phyloP scores from a whole-genome alignment of 2,888 invertebrate species.

The Leptothorax acervorum region DNA sequence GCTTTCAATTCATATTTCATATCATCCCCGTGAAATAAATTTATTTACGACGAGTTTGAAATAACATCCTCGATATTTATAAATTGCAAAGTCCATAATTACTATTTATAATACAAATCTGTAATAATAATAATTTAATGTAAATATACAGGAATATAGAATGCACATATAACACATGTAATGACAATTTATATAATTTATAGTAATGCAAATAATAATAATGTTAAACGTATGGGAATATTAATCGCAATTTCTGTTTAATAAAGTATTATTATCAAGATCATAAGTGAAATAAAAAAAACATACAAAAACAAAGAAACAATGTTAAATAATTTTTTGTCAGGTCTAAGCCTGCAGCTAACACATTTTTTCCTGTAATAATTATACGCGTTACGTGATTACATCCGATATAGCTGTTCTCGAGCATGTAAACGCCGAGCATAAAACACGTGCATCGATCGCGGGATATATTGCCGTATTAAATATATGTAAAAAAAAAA shows the following conservation, averaged over 20 bases:
- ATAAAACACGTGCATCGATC: constrained; percentile 44
- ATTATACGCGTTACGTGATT: constrained; percentile 29
- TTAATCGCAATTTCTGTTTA: background rate
- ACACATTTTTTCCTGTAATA: constrained; percentile 16
- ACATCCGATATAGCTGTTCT: constrained; percentile 12
- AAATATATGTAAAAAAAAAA: constrained; percentile 12
- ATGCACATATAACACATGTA: background rate
- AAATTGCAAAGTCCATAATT: constrained; percentile 5
- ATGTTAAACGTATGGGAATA: background rate
- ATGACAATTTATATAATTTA: constrained; percentile 5
- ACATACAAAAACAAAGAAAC: background rate
- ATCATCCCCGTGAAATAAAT: constrained; percentile 13
- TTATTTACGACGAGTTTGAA: constrained; percentile 28
- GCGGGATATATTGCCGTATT: constrained; percentile 23
- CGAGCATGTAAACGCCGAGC: constrained; percentile 21
- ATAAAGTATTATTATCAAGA: background rate
- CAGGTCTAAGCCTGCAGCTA: constrained; percentile 3
- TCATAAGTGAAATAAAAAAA: background rate
- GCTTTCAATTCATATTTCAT: constrained; percentile 30
- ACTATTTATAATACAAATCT: constrained; percentile 30
- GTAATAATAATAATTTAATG: constrained; percentile 37
- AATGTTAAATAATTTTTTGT: constrained; percentile 18
- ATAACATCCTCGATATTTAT: constrained; percentile 24
- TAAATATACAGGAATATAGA: background rate
- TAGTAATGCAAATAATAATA: constrained; percentile 19